phyloP scores from a whole-genome alignment of 2,797 vertebrate genomes.

The Todus mexicanus region DNA sequence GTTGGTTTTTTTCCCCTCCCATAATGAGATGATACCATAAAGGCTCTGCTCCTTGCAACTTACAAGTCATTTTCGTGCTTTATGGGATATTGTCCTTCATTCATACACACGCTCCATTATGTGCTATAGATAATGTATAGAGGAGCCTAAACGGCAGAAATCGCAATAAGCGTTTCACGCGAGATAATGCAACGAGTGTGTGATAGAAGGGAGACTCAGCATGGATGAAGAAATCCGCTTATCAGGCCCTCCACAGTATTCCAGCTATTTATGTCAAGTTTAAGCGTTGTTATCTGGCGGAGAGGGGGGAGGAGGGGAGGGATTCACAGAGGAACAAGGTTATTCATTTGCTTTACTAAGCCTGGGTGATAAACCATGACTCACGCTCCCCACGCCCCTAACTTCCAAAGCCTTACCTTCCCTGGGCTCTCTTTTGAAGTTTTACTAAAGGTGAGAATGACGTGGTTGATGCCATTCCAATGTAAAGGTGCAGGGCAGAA shows the following conservation, averaged over 20 bases:
- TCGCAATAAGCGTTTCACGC: conserved; percentile 47
- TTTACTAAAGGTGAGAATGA: not conserved
- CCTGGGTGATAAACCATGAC: not conserved
- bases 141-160: conserved; percentile 39
- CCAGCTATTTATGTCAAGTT: conserved; percentile 52
- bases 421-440: not conserved
- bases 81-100: conserved; percentile 48
- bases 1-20: not conserved
- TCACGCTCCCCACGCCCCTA: not conserved
- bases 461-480: not conserved
- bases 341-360: not conserved
- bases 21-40: conserved; percentile 55
- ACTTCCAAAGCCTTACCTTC: not conserved
- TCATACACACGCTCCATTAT: conserved; percentile 48
- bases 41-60: conserved; percentile 2
- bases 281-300: conserved; percentile 7
- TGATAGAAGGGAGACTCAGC: conserved; percentile 27
- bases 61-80: conserved; percentile 58
- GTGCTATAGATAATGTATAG: conserved; percentile 44
- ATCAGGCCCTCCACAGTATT: conserved; percentile 39
- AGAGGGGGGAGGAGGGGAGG: not conserved
- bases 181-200: conserved; percentile 36
- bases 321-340: not conserved
- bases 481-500: not conserved
- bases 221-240: conserved; percentile 50